These are phyloP conservation scores for Myoxocephalus aenaeus DNA, from an alignment of 2,797 vertebrate species.

Conservation along the genomic window DNA sequence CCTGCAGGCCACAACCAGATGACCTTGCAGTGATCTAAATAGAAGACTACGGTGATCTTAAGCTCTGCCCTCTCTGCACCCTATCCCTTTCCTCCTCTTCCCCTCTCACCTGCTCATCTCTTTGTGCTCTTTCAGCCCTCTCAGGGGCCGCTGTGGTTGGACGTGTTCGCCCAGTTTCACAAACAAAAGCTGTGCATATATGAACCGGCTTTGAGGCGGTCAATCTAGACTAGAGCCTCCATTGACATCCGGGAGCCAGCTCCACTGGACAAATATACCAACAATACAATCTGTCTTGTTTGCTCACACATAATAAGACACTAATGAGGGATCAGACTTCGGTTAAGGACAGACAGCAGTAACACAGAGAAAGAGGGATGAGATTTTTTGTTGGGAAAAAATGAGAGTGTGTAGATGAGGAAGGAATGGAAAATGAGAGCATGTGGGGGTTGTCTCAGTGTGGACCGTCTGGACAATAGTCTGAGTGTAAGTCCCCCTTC, in stretches of 20 bases:
- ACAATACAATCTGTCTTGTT: constrained; percentile 44
- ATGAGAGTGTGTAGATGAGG: constrained; percentile 35
- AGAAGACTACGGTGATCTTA: constrained; percentile 28
- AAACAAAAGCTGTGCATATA: constrained; percentile 73
- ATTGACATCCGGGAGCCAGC: constrained; percentile 32
- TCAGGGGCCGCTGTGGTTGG: constrained; percentile 44
- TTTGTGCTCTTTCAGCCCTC: constrained; percentile 58
- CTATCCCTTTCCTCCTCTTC: constrained; percentile 18
- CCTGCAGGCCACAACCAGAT: constrained; percentile 31
- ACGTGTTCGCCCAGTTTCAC: constrained; percentile 75
- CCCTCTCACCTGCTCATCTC: constrained; percentile 55
- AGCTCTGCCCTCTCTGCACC: constrained; percentile 33
- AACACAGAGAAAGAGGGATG: constrained; percentile 42
- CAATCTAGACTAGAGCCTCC: constrained; percentile 47
- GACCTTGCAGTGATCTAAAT: constrained; percentile 37
- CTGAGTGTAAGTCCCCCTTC: constrained; percentile 58
- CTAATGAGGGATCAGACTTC: constrained; percentile 49
- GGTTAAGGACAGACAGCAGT: constrained; percentile 39
- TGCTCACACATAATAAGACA: constrained; percentile 49
- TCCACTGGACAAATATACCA: constrained; percentile 47
- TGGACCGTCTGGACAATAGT: constrained; percentile 69
- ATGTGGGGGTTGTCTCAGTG: constrained; percentile 48
- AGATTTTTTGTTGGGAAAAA: not conserved
- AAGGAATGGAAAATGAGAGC: constrained; percentile 52
- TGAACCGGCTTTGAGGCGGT: constrained; percentile 45